Percentiles rank a stretch among this genome's conserved stretches.
Conservation (phyloP, 2,113 vertebrate species). For the Nycticebus coucang region DNA sequence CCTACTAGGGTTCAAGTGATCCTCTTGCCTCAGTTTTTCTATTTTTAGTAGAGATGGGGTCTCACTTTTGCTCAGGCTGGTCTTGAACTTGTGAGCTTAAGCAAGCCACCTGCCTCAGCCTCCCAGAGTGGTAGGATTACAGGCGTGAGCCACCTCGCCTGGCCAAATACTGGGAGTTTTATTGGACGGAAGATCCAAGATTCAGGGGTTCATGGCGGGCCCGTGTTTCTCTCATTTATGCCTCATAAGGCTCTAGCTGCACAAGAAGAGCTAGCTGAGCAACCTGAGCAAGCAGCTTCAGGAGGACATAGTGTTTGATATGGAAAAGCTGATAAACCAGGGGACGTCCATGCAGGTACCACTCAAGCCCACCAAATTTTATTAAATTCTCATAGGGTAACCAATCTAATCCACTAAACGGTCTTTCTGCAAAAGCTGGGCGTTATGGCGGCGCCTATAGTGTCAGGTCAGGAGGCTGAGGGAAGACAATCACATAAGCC, state of each 20-base stretch:
- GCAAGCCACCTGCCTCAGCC: no score
- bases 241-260: not conserved
- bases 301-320: not conserved
- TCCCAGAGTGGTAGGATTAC: no score
- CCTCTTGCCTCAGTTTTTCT: no score
- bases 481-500: no score
- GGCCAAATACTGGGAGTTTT: not conserved
- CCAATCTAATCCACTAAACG: not conserved
- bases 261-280: not conserved
- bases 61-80: no score
- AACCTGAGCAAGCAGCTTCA: not conserved
- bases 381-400: not conserved
- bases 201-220: not conserved
- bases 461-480: no score
- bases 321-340: not conserved
- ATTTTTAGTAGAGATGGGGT: no score
- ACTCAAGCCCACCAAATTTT: not conserved
- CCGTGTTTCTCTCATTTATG: not conserved
- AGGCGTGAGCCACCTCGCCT: no score
- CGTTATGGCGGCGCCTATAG: no score
- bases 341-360: not conserved
- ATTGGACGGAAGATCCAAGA: not conserved
- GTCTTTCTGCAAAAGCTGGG: not conserved
- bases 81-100: no score
- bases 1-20: no score